Base-by-base conservation (phyloP, 2,888 invertebrate species). In the Biston betularia region DNA sequence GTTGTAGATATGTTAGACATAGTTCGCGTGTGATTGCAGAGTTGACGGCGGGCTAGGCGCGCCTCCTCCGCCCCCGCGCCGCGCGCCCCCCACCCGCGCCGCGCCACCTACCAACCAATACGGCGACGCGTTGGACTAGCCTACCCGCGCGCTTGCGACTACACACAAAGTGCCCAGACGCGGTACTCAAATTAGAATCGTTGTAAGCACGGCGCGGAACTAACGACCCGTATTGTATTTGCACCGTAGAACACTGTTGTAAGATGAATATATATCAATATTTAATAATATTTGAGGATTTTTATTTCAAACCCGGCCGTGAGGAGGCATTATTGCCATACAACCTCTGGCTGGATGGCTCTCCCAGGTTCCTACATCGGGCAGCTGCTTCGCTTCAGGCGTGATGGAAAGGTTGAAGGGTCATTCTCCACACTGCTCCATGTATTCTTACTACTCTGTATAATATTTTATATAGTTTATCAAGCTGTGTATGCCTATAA, bases 111-210 rank as follows among this genome's bases (percentile, higher is more conserved):
- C 89, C 64, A 92, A 90, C 85, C 83, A 88, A 73, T 92, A 94
- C 72, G 90, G 89, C 7, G 90, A 93, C 77, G 68, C 57, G 48
- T 78, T 92, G 79, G 92, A 93, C 15, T 93, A 83, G 73, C 50
- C 49, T 6, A 6, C 49, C 12, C 49, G 12, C n/a, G 0, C 49
- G 7, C 49, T n/a, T 34, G 11, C 49, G 0, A 34, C 33, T 34
- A 0, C 0, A 46, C 11, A 9, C 33, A 48, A 10, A 33, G 35
- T 52, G 35, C 49, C 49, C 5, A 12, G 35, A 1, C 15, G 4
- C 24, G 12, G 12, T 50, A 46, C 46, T 48, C 48, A 48, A 48
- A 48, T 48, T 12, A 24, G 48, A 48, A 11, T 48, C 4, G 48
- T 33, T 5, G 48, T 24, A 24, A 46, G 48, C 35, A 6, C 7